Evolutionary conservation across 2,113 vertebrate species (phyloP).

Genomic region (Podilymbus podiceps): DNA sequence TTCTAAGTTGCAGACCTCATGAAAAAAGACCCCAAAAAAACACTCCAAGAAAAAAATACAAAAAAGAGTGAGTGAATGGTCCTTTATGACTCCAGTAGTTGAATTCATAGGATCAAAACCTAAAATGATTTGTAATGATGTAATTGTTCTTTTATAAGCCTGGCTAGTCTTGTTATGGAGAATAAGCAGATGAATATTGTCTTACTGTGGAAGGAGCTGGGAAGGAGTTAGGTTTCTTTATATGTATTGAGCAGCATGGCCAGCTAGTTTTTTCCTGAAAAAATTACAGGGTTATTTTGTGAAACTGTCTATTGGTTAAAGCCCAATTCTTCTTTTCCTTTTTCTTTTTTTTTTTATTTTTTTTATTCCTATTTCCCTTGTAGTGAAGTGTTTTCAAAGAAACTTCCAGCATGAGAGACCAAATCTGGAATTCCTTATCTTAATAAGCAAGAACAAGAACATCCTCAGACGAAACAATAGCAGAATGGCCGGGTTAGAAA

Average conservation of each 20-base stretch:
- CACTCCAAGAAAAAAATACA: rapidly evolving
- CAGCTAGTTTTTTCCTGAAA: background rate
- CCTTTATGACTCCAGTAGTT: background rate
- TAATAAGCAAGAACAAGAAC: background rate
- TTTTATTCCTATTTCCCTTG: background rate
- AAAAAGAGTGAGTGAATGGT: background rate
- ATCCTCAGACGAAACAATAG: background rate
- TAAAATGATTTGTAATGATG: background rate
- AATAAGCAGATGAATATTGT: background rate
- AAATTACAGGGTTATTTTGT: background rate
- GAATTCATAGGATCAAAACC: background rate
- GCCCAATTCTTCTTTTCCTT: rapidly evolving
- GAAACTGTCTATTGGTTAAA: background rate
- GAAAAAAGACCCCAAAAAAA: background rate
- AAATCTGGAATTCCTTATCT: background rate
- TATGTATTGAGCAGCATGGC: background rate
- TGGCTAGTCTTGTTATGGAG: background rate
- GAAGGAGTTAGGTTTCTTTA: background rate
- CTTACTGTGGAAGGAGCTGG: background rate
- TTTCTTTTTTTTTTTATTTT: background rate
- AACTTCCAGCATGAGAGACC: background rate
- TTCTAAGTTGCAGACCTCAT: background rate
- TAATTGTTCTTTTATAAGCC: background rate
- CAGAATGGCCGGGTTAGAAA: background rate
- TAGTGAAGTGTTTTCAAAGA: background rate